Base-by-base conservation (phyloP, 2,888 invertebrate species). In the Hanleya hanleyi region DNA sequence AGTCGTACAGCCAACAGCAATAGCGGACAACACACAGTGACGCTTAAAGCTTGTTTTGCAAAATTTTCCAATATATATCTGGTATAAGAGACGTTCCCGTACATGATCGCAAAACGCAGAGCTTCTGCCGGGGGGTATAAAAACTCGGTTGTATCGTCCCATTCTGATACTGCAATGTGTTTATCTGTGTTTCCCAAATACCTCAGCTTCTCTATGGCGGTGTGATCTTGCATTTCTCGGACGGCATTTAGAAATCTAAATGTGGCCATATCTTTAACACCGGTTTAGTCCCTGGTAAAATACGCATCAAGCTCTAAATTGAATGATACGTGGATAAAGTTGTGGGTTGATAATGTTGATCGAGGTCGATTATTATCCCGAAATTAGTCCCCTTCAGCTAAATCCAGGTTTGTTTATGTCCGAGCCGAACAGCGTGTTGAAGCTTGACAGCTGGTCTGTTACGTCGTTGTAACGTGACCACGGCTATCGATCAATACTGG, bases 101-200 rank as follows among this genome's bases (percentile, higher is more conserved):
- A 64, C 64, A 64, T 64, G n/a, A 64, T 37, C n/a, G 64, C 64
- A 35, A 64, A 64, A 3, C 64, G 64, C 18, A 64, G 64, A n/a
- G 64, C 64, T 35, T 64, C 64, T 35, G 64, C 15, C 22, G 35
- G 64, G 18, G 64, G 64, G 35, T 64, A 64, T 1, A 64, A 26
- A 15, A 57, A 22, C 18, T 57, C 57, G 22, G 57, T 18, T 15
- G 15, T 29, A 26, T 57, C 61, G n/a, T 22, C n/a, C 35, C 37
- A 26, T 22, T 64, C 29, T 37, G 35, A 64, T 1, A n/a, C 64
- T n/a, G 18, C 9, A 26, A 64, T 35, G 3, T 64, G 35, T 18
- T n/a, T 29, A 26, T 64, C 64, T 18, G 9, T 15, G 64, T 64
- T 64, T 12, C 33, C 9, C 22, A 32, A 64, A 2, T 37, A n/a